These are phyloP conservation scores for Python bivittatus DNA, from an alignment of 2,113 vertebrate genomes.

Conservation along the genomic window DNA sequence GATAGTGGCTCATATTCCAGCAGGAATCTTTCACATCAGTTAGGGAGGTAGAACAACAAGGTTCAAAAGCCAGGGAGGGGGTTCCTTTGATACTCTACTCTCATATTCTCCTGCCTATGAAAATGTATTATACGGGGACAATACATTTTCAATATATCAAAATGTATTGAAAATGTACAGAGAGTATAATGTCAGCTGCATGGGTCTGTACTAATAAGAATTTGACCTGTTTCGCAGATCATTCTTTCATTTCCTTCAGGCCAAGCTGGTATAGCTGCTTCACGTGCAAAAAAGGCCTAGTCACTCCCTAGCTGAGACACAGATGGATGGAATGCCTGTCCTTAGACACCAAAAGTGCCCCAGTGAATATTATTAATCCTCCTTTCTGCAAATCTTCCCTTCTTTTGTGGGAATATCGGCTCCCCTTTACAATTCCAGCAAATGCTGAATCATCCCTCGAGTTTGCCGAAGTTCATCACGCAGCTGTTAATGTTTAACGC, in stretches of 20 bases:
- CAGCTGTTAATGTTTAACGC: constrained; percentile 15
- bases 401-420: neutral
- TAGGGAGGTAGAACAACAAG: no score
- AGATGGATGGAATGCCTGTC: neutral
- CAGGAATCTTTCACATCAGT: no score
- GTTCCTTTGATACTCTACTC: neutral
- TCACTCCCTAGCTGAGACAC: neutral
- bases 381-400: neutral
- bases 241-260: neutral
- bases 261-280: neutral
- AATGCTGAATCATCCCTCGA: neutral
- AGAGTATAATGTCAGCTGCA: neutral
- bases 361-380: neutral
- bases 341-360: neutral
- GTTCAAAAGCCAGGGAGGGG: neutral
- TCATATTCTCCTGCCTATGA: neutral
- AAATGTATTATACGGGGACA: no score
- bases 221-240: neutral
- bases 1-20: no score
- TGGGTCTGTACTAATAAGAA: no score
- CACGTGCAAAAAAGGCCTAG: neutral
- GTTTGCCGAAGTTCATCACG: neutral
- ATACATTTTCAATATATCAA: no score
- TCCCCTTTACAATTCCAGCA: neutral
- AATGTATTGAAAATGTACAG: no score